These are phyloP conservation scores for Aphyosemion australe DNA, from an alignment of 2,113 vertebrate genomes.

Conservation along the genomic window DNA sequence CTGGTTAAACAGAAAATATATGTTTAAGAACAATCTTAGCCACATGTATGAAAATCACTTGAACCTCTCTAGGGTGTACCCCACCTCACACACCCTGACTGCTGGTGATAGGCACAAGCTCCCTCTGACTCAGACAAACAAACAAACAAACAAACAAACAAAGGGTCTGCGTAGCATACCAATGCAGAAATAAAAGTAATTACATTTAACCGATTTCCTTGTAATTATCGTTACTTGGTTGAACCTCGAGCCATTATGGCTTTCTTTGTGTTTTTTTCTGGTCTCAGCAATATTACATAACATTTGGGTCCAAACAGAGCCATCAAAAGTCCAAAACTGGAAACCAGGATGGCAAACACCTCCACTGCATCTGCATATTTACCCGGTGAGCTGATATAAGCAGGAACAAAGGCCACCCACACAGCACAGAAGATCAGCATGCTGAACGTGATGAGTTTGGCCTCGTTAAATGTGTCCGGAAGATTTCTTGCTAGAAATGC, in stretches of 20 bases:
- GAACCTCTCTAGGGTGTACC: too few relatives aligned
- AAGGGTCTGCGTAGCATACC: too few relatives aligned
- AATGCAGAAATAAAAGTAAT: too few relatives aligned
- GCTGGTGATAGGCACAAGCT: too few relatives aligned
- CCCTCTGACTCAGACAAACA: too few relatives aligned
- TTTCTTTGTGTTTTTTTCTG: slow-evolving; percentile 10
- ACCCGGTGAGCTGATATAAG: background rate
- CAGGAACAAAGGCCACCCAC: slow-evolving; percentile 15
- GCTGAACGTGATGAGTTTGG: slow-evolving; percentile 15
- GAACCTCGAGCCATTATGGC: background rate
- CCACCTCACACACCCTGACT: too few relatives aligned
- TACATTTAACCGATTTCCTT: too few relatives aligned
- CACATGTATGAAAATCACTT: too few relatives aligned
- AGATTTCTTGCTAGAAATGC: slow-evolving; percentile 75
- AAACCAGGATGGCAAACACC: slow-evolving; percentile 3
- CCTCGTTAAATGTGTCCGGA: slow-evolving; percentile 62
- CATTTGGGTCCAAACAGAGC: slow-evolving; percentile 3
- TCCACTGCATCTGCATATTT: slow-evolving; percentile 10
- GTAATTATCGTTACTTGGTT: background rate
- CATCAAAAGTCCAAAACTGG: slow-evolving; percentile 1
- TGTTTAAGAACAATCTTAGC: too few relatives aligned
- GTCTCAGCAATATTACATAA: slow-evolving; percentile 3
- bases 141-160: too few relatives aligned
- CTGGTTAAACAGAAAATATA: too few relatives aligned
- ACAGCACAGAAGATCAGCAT: slow-evolving; percentile 19